Percentiles rank a stretch among this genome's conserved stretches.
These are phyloP conservation scores for Battus philenor DNA, from an alignment of 1,140 invertebrate genomes.

Conservation along the genomic window DNA sequence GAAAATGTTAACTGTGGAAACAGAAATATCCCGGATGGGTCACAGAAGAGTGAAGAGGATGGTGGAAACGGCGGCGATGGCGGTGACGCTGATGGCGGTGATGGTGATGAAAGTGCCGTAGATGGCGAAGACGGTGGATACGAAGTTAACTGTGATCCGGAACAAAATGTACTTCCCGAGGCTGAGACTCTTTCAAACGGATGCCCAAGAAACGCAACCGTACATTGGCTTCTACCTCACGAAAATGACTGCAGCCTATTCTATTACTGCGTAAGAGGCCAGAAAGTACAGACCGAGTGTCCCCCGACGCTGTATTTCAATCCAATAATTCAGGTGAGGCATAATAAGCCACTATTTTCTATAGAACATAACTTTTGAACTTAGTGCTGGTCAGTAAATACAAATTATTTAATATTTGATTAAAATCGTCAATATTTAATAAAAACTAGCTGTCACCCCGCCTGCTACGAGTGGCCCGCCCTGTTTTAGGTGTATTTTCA, in stretches of 20 bases:
- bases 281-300: background rate
- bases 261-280: slow-evolving; percentile 2
- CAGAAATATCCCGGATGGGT: slow-evolving; percentile 32
- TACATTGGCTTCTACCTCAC: slow-evolving; percentile 9
- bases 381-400: too few relatives aligned
- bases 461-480: too few relatives aligned
- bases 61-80: background rate
- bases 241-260: slow-evolving; percentile 4
- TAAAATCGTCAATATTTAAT: too few relatives aligned
- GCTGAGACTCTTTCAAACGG: background rate
- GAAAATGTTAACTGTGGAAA: slow-evolving; percentile 65
- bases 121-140: too few relatives aligned
- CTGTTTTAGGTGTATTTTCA: too few relatives aligned
- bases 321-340: slow-evolving; percentile 1
- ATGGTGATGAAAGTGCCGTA: background rate
- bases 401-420: too few relatives aligned
- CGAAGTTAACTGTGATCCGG: too few relatives aligned
- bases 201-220: slow-evolving; percentile 1
- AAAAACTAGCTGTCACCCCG: too few relatives aligned
- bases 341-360: too few relatives aligned
- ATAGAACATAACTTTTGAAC: too few relatives aligned
- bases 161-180: background rate
- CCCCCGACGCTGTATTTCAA: slow-evolving; percentile 1
- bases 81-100: background rate
- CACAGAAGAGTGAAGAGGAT: background rate